Evolutionary conservation across 2,888 invertebrate species (phyloP).

Genomic region (Monoplex corrugatus): DNA sequence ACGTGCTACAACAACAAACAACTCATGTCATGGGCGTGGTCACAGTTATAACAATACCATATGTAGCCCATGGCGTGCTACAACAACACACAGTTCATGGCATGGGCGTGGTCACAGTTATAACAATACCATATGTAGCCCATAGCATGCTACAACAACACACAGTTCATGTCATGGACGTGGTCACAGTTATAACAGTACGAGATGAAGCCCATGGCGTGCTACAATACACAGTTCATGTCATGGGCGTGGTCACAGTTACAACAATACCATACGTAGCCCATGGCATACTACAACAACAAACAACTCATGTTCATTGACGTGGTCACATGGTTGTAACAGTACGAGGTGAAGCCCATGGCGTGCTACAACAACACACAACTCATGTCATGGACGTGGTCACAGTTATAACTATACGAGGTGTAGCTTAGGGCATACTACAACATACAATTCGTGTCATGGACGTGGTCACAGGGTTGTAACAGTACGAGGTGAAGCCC

Average conservation of each 20-base stretch:
- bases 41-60: slow-evolving; percentile 62
- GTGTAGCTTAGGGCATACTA: too few relatives aligned
- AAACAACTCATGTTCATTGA: slow-evolving; percentile 57
- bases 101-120: too few relatives aligned
- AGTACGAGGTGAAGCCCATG: slow-evolving; percentile 63
- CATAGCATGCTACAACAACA: not conserved
- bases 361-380: too few relatives aligned
- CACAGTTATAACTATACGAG: too few relatives aligned
- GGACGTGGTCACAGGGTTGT: too few relatives aligned
- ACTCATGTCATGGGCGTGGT: slow-evolving; percentile 55
- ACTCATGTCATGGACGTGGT: too few relatives aligned
- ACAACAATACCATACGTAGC: slow-evolving; percentile 7
- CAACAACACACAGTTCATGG: too few relatives aligned
- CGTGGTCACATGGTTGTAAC: slow-evolving; percentile 60
- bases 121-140: slow-evolving; percentile 6
- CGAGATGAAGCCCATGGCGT: slow-evolving; percentile 62
- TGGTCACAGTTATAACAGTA: slow-evolving; percentile 62
- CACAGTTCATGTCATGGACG: slow-evolving; percentile 56
- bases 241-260: too few relatives aligned
- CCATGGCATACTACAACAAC: not conserved
- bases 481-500: too few relatives aligned
- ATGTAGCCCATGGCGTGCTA: slow-evolving; percentile 66
- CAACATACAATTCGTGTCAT: too few relatives aligned
- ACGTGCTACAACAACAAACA: not conserved
- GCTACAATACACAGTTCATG: too few relatives aligned